Percentiles rank a stretch among this genome's conserved stretches.
These are phyloP conservation scores for Siphonodentalium dalli DNA, from an alignment of 2,888 invertebrate genomes.

Conservation along the genomic window DNA sequence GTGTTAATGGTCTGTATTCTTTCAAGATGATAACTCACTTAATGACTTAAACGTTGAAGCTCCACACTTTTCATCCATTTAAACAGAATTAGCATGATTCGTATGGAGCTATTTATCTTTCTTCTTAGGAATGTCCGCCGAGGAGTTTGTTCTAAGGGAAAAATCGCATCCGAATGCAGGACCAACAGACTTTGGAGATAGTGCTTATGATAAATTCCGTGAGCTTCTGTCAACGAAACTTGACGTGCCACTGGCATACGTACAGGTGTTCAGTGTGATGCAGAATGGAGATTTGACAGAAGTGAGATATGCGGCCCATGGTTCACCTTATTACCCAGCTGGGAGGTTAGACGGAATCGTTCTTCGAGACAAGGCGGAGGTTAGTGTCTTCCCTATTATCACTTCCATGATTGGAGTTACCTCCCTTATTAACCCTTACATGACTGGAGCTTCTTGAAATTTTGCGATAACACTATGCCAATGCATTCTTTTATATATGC, in stretches of 20 bases:
- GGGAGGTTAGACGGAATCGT: conserved; percentile 93
- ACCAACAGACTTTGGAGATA: conserved; percentile 67
- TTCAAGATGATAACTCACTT: too few relatives aligned
- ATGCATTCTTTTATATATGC: not conserved
- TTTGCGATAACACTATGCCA: not conserved
- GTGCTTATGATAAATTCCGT: conserved; percentile 87
- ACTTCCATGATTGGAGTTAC: too few relatives aligned
- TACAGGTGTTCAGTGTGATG: conserved; percentile 97
- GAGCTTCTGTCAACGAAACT: conserved; percentile 88
- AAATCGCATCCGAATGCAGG: conserved; percentile 27
- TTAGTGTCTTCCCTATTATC: conserved; percentile 23
- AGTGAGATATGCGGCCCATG: conserved; percentile 91
- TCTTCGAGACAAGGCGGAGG: conserved; percentile 43
- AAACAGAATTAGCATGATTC: not conserved
- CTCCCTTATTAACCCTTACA: not conserved
- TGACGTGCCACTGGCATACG: conserved; percentile 82
- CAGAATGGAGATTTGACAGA: conserved; percentile 82
- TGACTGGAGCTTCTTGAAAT: not conserved
- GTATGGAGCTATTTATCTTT: not conserved
- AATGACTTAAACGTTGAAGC: too few relatives aligned
- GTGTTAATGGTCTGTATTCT: too few relatives aligned
- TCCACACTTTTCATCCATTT: too few relatives aligned
- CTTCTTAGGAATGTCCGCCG: conserved; percentile 82
- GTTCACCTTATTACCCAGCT: conserved; percentile 94
- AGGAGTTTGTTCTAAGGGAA: conserved; percentile 89